Conservation (phyloP, 2,797 vertebrate genomes). For the Aphelocoma californica region DNA sequence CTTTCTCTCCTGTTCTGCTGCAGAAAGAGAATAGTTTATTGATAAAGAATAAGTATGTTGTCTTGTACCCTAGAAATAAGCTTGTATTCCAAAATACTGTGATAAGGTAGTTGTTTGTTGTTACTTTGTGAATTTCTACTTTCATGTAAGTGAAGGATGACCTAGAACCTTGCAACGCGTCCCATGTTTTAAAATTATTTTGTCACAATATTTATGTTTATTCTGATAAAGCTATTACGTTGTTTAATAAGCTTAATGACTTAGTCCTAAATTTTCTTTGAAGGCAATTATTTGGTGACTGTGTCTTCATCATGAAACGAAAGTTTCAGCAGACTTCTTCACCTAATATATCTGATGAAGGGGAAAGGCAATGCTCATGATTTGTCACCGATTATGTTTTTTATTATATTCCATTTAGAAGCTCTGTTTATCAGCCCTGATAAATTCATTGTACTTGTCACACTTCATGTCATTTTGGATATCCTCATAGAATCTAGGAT, state of each 20-base stretch:
- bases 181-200: not conserved
- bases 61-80: not conserved
- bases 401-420: not conserved
- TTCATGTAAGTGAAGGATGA: not conserved
- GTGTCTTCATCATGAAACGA: not conserved
- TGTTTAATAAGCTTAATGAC: not conserved
- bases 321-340: not conserved
- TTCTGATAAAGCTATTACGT: not conserved
- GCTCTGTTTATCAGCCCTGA: not conserved
- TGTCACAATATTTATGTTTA: not conserved
- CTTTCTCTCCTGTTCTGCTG: not conserved
- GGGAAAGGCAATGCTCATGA: not conserved
- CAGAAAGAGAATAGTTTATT: not conserved
- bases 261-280: not conserved
- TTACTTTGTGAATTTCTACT: not conserved
- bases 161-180: not conserved
- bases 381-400: not conserved
- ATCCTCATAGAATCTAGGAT: not conserved
- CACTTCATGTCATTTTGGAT: rapidly evolving
- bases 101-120: not conserved
- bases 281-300: not conserved
- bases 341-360: not conserved
- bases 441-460: not conserved
- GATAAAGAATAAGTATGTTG: not conserved
- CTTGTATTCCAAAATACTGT: not conserved